phyloP scores from a whole-genome alignment of 2,888 invertebrate genomes.

The Microchrysa polita region DNA sequence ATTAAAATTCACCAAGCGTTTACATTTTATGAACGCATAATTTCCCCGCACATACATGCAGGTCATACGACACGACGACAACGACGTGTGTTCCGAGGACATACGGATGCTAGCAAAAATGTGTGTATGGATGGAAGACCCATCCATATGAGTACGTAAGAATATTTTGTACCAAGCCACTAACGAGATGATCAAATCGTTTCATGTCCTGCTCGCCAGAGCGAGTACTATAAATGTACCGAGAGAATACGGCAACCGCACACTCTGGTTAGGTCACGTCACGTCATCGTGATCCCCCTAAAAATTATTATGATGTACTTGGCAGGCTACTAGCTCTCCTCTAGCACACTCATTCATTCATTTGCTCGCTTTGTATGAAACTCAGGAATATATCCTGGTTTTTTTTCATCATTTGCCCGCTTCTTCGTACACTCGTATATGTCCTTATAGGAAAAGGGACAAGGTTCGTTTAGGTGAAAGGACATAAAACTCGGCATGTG shows the following conservation, averaged over 20 bases:
- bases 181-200: constrained; percentile 35
- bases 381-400: constrained; percentile 41
- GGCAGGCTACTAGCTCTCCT: constrained; percentile 31
- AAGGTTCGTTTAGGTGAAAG: constrained; percentile 43
- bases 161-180: constrained; percentile 16
- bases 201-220: constrained; percentile 5
- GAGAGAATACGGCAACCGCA: constrained; percentile 18
- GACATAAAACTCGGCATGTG: constrained; percentile 17
- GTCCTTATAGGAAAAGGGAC: constrained; percentile 30
- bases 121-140: background rate
- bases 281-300: constrained; percentile 33
- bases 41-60: constrained; percentile 49
- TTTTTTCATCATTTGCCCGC: too few relatives aligned
- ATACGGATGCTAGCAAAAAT: background rate
- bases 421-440: background rate
- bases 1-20: constrained; percentile 50
- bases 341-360: constrained; percentile 32
- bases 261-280: constrained; percentile 17
- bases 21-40: constrained; percentile 51
- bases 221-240: background rate
- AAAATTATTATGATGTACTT: constrained; percentile 41
- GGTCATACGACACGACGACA: too few relatives aligned
- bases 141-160: constrained; percentile 14
- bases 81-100: constrained; percentile 38
- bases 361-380: constrained; percentile 17